Evolutionary conservation across 1,140 invertebrate species (phyloP), one percentile per base, ranked within the genome.

Genomic region (Gonatopus flavifemur): DNA sequence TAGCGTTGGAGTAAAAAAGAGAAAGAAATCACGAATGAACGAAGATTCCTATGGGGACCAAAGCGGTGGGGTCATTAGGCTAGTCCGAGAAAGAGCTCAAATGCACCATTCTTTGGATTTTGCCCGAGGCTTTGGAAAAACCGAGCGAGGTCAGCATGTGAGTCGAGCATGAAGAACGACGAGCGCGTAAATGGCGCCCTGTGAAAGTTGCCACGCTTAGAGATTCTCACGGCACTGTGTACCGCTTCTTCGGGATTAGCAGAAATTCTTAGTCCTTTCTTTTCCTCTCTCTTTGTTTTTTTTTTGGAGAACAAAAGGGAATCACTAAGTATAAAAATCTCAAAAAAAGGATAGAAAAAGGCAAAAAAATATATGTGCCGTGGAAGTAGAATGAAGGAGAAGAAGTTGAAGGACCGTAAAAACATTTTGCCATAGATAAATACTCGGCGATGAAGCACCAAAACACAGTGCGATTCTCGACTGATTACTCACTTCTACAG

Each of bases 11-110:
- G n/a, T n/a, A n/a, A n/a, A n/a, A 49, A 57, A 49, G 52, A 54
- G 53, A 57, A 67, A 72, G 64, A 72, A 70, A 69, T 69, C 65
- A 64, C 60, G 67, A 66, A 45, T 49, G 59, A 65, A 64, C 57
- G 59, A 48, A 55, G 57, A 66, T 64, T 64, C 69, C 69, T 66
- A 59, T 66, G 67, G 70, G 67, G 62, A 66, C 59, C n/a, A n/a
- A n/a, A n/a, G 57, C 58, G 57, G 48, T 57, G 54, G 68, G 56
- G 60, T 69, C 66, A 71, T 72, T 74, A 69, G 69, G 59, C 60
- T 59, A 55, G 59, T 57, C 62, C 53, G 55, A 58, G 25, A 53
- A 49, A 52, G 55, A 64, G 58, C 55, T 68, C n/a, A n/a, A 72
- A 73, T 72, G 62, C 63, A 61, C 59, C 59, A 58, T 63, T 62